A percentile compares a stretch with the other conserved stretches of the same genome.
These are phyloP conservation scores for Pagetopsis macropterus DNA, from an alignment of 2,797 vertebrate genomes.

Conservation along the genomic window DNA sequence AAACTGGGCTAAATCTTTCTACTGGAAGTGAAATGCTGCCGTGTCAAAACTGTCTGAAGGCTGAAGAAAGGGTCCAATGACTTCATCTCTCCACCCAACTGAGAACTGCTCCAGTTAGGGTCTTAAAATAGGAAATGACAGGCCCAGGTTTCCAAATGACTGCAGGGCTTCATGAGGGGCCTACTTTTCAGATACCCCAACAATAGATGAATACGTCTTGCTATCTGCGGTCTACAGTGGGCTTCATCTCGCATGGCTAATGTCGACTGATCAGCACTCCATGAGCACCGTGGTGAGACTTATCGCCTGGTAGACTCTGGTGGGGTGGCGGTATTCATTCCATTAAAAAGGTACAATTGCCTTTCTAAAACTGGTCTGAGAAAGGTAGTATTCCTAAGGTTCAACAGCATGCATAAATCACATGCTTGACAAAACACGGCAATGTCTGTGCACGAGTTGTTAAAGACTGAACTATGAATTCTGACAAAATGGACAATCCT, in stretches of 20 bases:
- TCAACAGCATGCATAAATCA: not conserved
- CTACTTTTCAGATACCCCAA: conserved; percentile 64
- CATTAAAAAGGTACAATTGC: not conserved
- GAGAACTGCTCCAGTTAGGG: conserved; percentile 79
- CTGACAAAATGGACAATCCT: conserved; percentile 40
- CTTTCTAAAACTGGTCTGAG: not conserved
- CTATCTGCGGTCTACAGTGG: conserved; percentile 31
- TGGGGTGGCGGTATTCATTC: conserved; percentile 5
- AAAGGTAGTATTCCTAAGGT: not conserved
- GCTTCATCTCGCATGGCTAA: conserved; percentile 50
- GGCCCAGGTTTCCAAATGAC: conserved; percentile 76
- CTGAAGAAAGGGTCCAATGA: conserved; percentile 71
- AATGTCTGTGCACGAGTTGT: not conserved
- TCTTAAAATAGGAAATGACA: conserved; percentile 78
- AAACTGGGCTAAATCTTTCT: conserved; percentile 52
- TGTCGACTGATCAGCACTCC: conserved; percentile 51
- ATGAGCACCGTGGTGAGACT: conserved; percentile 26
- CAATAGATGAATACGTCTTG: conserved; percentile 43
- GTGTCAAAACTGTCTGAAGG: conserved; percentile 62
- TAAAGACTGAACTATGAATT: conserved; percentile 30
- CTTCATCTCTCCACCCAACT: conserved; percentile 73
- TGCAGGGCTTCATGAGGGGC: conserved; percentile 68
- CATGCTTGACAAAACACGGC: not conserved
- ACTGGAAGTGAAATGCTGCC: conserved; percentile 44
- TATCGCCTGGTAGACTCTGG: conserved; percentile 7